Conservation (phyloP, 2,888 invertebrate genomes). For the Heliconius charithonia region DNA sequence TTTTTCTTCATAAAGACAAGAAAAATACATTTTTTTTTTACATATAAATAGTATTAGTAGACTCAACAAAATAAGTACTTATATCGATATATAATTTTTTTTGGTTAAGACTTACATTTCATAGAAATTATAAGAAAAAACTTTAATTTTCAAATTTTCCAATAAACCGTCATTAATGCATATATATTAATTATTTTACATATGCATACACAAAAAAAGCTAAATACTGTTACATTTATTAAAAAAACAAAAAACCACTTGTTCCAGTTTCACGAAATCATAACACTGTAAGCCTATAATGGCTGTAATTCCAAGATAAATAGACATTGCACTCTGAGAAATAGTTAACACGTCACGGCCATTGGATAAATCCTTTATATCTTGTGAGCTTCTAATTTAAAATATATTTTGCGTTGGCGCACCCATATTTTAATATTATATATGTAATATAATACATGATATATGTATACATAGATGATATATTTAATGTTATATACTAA, state of each 20-base stretch:
- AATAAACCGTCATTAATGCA: background rate
- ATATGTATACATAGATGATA: background rate
- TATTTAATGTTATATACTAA: background rate
- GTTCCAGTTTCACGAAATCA: constrained; percentile 7
- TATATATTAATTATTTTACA: background rate
- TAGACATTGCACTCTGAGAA: constrained; percentile 31
- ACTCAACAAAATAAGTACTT: background rate
- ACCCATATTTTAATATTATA: constrained; percentile 15
- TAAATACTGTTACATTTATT: background rate
- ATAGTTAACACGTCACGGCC: constrained; percentile 39
- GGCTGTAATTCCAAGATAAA: constrained; percentile 35
- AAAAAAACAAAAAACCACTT: constrained; percentile 6
- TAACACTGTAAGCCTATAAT: constrained; percentile 8
- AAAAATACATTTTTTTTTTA: background rate
- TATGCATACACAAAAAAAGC: background rate
- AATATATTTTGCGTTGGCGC: constrained; percentile 11
- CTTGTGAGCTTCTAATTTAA: constrained; percentile 36
- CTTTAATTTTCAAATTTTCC: background rate
- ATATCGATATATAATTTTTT: background rate
- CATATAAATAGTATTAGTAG: background rate
- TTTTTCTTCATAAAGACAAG: background rate
- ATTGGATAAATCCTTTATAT: constrained; percentile 40
- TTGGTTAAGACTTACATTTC: too few species aligned
- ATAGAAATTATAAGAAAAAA: background rate
- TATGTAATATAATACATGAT: background rate